Evolutionary conservation across 2,797 vertebrate genomes (phyloP).

Genomic region (Luscinia megarhynchos): DNA sequence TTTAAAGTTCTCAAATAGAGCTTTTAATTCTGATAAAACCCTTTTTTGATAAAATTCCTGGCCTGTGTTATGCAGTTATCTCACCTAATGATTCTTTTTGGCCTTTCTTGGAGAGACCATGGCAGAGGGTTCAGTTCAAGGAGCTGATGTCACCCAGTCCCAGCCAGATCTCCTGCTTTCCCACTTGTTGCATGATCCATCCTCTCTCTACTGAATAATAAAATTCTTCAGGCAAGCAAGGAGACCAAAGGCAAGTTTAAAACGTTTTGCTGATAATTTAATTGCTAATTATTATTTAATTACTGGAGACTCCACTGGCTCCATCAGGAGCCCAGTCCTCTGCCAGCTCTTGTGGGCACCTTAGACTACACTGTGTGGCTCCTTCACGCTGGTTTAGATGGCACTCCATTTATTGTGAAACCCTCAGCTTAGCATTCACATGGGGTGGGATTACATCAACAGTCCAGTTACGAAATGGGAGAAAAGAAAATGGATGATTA

Average conservation of each 20-base stretch:
- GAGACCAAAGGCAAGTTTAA: background rate
- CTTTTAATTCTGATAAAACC: background rate
- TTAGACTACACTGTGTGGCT: constrained; percentile 14
- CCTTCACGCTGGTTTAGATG: constrained; percentile 14
- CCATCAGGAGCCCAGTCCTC: background rate
- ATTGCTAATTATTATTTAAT: constrained; percentile 6
- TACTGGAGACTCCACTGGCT: background rate
- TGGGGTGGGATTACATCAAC: constrained; percentile 34
- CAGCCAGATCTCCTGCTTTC: background rate
- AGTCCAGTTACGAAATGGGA: constrained; percentile 24
- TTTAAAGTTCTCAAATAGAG: background rate
- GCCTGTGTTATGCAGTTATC: background rate
- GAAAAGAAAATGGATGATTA: constrained; percentile 35
- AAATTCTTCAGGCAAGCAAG: constrained; percentile 2
- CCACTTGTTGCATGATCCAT: background rate
- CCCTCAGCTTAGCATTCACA: background rate
- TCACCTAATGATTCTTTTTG: background rate
- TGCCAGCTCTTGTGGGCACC: constrained; percentile 29
- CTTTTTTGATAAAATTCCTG: background rate
- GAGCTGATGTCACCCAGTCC: background rate
- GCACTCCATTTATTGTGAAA: constrained; percentile 54
- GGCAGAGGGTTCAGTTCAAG: background rate
- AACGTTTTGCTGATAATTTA: background rate
- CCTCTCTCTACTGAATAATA: background rate
- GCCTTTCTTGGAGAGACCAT: background rate